Conservation (phyloP, 2,797 vertebrate genomes). For the Lagorchestes hirsutus region DNA sequence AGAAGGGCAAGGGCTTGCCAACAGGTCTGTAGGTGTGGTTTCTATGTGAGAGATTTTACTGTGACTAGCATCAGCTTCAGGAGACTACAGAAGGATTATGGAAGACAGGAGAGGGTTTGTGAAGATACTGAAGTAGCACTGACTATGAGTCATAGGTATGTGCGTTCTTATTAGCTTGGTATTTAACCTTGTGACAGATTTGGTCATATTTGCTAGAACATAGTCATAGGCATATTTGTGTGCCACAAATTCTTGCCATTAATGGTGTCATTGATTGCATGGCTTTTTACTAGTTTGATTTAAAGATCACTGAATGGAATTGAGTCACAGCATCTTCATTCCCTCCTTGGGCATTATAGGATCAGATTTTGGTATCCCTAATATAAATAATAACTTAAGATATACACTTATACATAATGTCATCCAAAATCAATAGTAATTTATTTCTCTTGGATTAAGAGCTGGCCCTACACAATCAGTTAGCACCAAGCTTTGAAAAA, state of each 20-base stretch:
- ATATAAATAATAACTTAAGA: conserved; percentile 60
- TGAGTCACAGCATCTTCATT: conserved; percentile 28
- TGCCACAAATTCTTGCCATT: conserved; percentile 36
- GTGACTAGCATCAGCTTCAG: neutral
- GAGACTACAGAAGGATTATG: neutral
- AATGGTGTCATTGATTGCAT: conserved; percentile 18
- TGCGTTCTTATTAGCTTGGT: conserved; percentile 3
- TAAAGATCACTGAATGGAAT: conserved; percentile 51
- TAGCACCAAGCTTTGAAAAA: conserved; percentile 38
- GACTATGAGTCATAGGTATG: neutral
- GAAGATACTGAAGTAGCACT: conserved; percentile 2
- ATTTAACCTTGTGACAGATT: neutral
- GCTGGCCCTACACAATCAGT: conserved; percentile 37
- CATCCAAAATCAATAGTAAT: conserved; percentile 61
- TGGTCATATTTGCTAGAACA: neutral
- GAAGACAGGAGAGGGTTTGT: neutral
- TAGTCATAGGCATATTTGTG: neutral
- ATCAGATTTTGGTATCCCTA: conserved; percentile 45
- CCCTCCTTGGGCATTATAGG: conserved; percentile 31
- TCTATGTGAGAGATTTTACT: neutral
- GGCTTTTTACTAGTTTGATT: neutral
- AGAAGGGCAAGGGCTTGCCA: neutral
- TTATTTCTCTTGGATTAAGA: conserved; percentile 28
- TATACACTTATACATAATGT: conserved; percentile 37
- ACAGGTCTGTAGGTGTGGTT: neutral